Evolutionary conservation across 1,140 invertebrate genomes (phyloP), one percentile per base, ranked within the genome.

Genomic region (Drosophila burlai): DNA sequence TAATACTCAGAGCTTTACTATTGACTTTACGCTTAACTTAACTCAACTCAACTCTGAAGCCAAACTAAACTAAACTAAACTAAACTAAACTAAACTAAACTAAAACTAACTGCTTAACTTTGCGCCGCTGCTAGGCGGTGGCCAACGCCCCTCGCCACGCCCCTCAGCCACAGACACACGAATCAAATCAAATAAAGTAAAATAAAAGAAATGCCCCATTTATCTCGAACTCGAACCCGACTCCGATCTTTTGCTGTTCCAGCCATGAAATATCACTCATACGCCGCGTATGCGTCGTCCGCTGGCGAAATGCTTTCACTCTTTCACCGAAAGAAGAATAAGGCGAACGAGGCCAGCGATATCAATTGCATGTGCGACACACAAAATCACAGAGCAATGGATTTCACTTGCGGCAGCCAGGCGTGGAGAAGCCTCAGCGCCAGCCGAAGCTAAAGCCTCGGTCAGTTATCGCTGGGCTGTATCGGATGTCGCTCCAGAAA

Each of bases 291-390:
- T 40, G 83, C 58, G 34, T 60, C 42, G 26, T 9, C 10, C n/a
- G 43, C 24, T 15, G 67, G 79, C 55, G 79, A 80, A 90, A 74
- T 90, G 85, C 85, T 90, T 90, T 90, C 85, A 90, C 85, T 90
- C 76, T 85, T 84, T 84, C 84, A 76, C 80, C 76, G 74, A 57
- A 38, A 26, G 66, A 59, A 81, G 63, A 84, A 80, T 81, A 78
- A 78, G 78, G 81, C 64, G 59, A 90, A 90, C 71, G 79, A 64
- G 85, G 85, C 82, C 85, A 90, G 76, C 64, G 62, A 85, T 90
- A 90, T 90, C 85, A 90, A 77, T 90, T 90, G 85, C 85, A 90
- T 90, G 85, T 90, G 85, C 85, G 85, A 90, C 85, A 90, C 79
- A 90, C 79, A 76, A 90, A 90, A 82, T 85, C 81, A 90, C 76